Evolutionary conservation across 2,797 vertebrate genomes (phyloP), one percentile per base, ranked within the genome.

Genomic region (Dipus sagitta): DNA sequence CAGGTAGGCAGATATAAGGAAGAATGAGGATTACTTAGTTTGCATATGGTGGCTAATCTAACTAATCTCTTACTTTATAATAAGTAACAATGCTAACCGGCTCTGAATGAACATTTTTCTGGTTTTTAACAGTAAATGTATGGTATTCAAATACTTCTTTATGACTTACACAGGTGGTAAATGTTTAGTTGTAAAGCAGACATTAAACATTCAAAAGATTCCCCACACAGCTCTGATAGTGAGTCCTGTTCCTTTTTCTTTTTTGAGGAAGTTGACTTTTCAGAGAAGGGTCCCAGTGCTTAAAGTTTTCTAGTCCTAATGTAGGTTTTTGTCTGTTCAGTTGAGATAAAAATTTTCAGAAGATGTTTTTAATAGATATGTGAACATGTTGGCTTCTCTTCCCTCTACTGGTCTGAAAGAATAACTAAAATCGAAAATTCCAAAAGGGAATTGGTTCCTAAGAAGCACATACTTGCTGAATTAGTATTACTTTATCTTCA

Each of bases 1-100:
- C 99, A 99, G 99, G 99, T 99, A 98, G 96, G 98, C 97, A 93
- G 81, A 88, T 72, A 62, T 0, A 26, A 88, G 87, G 80, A 89
- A 92, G 94, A 87, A 81, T 54, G 65, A 87, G 28, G 34, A n/a
- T 70, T 58, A 17, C 34, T 90, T 86, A 47, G 52, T 88, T 47
- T 97, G 71, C 42, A 88, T 30, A 67, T 84, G 79, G 42, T 79
- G 83, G 86, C 54, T 94, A 75, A 71, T 78, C 79, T 90, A 67
- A 90, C 77, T 88, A 76, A 75, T 82, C 23, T 79, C 76, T 70
- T 67, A 72, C 62, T 83, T 82, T 54, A 17, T 85, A 67, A 54
- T 87, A 74, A 74, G 71, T 93, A 68, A 80, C 52, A 14, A 32
- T 90, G 78, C 83, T 76, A 84, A 74, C 52, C 76, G 83, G 64